Percentiles rank a stretch among this genome's conserved stretches.
These are phyloP conservation scores for Phalloptychus januarius DNA, from an alignment of 2,797 vertebrate genomes.

Conservation along the genomic window DNA sequence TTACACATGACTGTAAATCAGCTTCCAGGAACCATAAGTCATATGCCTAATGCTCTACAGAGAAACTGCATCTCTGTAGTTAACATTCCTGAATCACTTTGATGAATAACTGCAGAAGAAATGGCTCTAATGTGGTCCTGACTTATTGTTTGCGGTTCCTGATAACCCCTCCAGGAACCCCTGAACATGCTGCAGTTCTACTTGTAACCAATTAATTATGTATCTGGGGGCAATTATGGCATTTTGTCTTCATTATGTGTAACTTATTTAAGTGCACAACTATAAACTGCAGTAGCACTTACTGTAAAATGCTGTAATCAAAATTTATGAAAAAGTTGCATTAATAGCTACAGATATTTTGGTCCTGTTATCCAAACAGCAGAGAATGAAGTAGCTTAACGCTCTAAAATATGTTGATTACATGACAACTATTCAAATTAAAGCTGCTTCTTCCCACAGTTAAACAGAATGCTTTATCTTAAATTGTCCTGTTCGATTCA, in stretches of 20 bases:
- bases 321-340: constrained; percentile 22
- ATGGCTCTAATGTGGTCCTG: constrained; percentile 67
- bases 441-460: not conserved
- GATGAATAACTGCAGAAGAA: constrained; percentile 73
- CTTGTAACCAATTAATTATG: constrained; percentile 58
- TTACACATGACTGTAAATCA: constrained; percentile 61
- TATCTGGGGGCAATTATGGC: constrained; percentile 38
- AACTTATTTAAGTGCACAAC: constrained; percentile 45
- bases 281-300: constrained; percentile 31
- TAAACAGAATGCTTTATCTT: not conserved
- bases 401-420: not conserved
- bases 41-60: constrained; percentile 64
- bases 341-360: not conserved
- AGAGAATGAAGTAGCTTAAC: not conserved
- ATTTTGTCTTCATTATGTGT: constrained; percentile 64
- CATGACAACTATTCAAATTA: not conserved
- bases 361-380: not conserved
- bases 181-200: constrained; percentile 29
- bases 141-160: constrained; percentile 61
- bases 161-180: constrained; percentile 53
- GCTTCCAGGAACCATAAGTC: constrained; percentile 62
- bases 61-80: constrained; percentile 49
- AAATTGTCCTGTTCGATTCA: not conserved
- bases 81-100: constrained; percentile 72
- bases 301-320: constrained; percentile 27